Percentiles rank a stretch among this genome's conserved stretches.
Conservation (phyloP, 2,797 vertebrate genomes). For the Chelmon rostratus region DNA sequence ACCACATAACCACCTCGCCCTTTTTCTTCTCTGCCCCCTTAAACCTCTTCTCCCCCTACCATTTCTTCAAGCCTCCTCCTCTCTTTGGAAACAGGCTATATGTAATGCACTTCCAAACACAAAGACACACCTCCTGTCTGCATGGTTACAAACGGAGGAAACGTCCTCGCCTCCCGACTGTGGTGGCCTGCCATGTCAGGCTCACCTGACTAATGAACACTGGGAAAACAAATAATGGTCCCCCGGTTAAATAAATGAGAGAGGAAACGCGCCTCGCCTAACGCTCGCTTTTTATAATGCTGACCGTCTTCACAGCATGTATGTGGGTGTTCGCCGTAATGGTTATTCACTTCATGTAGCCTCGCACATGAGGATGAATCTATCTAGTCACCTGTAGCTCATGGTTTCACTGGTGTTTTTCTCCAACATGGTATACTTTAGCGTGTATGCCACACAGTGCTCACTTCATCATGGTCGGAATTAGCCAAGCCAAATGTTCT, state of each 20-base stretch:
- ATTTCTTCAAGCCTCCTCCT: constrained; percentile 47
- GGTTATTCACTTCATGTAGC: constrained; percentile 80
- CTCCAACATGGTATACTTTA: constrained; percentile 19
- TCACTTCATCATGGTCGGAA: neutral
- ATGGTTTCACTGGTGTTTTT: constrained; percentile 33
- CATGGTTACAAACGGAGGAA: constrained; percentile 76
- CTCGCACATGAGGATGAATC: constrained; percentile 71
- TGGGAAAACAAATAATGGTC: constrained; percentile 83
- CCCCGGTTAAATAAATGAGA: constrained; percentile 84
- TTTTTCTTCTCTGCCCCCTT: neutral
- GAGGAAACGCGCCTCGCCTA: constrained; percentile 72
- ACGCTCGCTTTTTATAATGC: constrained; percentile 70
- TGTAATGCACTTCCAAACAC: constrained; percentile 64
- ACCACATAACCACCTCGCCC: constrained; percentile 58
- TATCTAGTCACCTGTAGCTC: constrained; percentile 75
- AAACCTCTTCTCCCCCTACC: constrained; percentile 13
- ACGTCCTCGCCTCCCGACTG: constrained; percentile 70
- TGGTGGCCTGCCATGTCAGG: constrained; percentile 76
- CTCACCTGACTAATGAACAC: constrained; percentile 84
- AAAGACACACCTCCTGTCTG: constrained; percentile 67
- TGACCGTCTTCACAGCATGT: constrained; percentile 66
- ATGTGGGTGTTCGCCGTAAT: constrained; percentile 76
- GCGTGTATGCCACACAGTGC: neutral
- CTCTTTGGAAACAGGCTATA: constrained; percentile 55
- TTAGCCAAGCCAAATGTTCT: neutral